Evolutionary conservation across 2,888 invertebrate species (phyloP).

Genomic region (Rutpela maculata): DNA sequence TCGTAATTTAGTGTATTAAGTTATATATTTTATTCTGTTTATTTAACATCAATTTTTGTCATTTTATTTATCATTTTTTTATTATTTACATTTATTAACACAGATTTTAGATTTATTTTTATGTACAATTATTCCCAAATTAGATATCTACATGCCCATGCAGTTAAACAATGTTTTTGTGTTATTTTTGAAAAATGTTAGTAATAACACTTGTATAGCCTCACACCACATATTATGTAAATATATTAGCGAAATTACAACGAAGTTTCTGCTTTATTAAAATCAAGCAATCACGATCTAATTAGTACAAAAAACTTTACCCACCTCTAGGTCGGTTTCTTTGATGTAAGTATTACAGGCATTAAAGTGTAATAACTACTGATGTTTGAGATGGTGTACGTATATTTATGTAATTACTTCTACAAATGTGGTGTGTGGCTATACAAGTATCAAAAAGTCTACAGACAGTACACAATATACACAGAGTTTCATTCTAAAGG

Average conservation of each 20-base stretch:
- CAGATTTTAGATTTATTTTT: background rate
- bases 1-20: slow-evolving; percentile 21
- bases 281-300: too few species aligned
- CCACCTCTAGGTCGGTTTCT: too few species aligned
- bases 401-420: too few species aligned
- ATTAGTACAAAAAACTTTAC: too few species aligned
- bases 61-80: too few species aligned
- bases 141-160: slow-evolving; percentile 65
- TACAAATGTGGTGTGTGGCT: too few species aligned
- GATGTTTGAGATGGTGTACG: too few species aligned
- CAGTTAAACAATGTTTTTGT: slow-evolving; percentile 67
- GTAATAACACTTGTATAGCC: slow-evolving; percentile 6
- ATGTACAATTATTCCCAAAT: slow-evolving; percentile 39
- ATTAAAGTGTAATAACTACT: too few species aligned
- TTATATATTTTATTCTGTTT: slow-evolving; percentile 12
- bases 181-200: slow-evolving; percentile 53
- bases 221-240: background rate
- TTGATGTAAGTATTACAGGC: too few species aligned
- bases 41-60: background rate
- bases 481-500: background rate
- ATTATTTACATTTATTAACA: background rate
- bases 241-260: background rate
- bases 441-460: too few species aligned
- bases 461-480: background rate
- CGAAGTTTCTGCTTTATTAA: too few species aligned